Evolutionary conservation across 1,140 invertebrate species (phyloP), one percentile per base, ranked within the genome.

Genomic region (Oedothorax gibbosus): DNA sequence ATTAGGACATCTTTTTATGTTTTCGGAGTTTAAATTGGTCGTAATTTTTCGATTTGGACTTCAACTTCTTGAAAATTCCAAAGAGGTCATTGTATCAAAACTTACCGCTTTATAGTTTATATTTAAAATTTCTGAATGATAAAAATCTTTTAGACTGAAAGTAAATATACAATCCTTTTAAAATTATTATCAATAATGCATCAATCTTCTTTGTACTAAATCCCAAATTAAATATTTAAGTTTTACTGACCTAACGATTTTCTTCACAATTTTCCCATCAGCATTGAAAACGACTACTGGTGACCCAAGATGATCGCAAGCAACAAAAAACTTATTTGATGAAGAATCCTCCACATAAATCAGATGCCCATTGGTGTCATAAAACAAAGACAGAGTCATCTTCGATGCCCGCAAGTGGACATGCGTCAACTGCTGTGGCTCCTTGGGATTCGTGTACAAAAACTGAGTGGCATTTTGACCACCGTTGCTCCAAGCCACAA

Each of bases 231-330:
- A 35, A 35, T 5, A 35, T 35, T 35, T 35, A 35, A 35, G 35
- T 21, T 15, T 53, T 51, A 20, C 14, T 69, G 57, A 85, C 73
- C 82, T 85, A 12, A 71, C 12, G 53, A 99, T 95, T 92, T 98
- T 96, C 75, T 97, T 92, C 14, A 98, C 96, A 0, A 96, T 94
- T 91, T 97, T 95, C 18, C 97, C 97, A 87, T 97, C 96, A 87
- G 97, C 94, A 90, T 97, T 97, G 90, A 98, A 98, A 7, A 99
- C 94, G 93, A 98, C 96, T 0, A 98, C 92, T 0, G 98, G 97
- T 0, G 96, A 97, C 35, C 97, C 97, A 88, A 95, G 96, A 88
- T 98, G 96, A 90, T 99, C 98, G 2, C 95, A 97, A 12, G 96
- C 96, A 12, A 99, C 95, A 89, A 98, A 98, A 90, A 97, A 98